A percentile compares a stretch with the other conserved stretches of the same genome.
Conservation (phyloP, 2,888 invertebrate genomes). For the Acronicta leporina region DNA sequence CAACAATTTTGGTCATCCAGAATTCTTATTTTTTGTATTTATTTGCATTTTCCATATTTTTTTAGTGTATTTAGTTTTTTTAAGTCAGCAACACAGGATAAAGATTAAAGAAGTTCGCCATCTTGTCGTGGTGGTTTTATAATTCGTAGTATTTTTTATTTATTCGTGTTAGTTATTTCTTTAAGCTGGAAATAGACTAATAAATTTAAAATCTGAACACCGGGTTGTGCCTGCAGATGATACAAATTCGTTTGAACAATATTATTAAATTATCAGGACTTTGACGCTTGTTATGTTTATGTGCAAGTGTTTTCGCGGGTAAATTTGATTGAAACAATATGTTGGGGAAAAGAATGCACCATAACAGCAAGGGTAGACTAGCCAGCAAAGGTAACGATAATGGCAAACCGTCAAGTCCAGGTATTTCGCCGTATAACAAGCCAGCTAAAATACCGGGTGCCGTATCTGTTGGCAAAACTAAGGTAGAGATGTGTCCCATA, state of each 20-base stretch:
- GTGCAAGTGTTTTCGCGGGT: constrained; percentile 74
- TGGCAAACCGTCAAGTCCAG: constrained; percentile 86
- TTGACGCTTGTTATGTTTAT: constrained; percentile 56
- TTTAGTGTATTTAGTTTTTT: no score
- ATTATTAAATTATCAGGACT: constrained; percentile 10
- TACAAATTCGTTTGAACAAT: constrained; percentile 21
- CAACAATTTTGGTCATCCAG: no score
- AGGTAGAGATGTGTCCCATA: constrained; percentile 84
- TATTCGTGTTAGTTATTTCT: constrained; percentile 46
- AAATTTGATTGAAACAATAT: constrained; percentile 76
- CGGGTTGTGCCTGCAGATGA: constrained; percentile 38
- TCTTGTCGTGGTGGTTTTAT: constrained; percentile 63
- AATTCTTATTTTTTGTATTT: no score
- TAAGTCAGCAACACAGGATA: no score
- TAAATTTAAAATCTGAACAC: constrained; percentile 22
- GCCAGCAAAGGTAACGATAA: constrained; percentile 86
- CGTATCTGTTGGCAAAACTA: constrained; percentile 80
- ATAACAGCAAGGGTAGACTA: constrained; percentile 85
- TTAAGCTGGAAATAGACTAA: constrained; percentile 25
- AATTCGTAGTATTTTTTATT: constrained; percentile 50
- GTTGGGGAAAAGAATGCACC: constrained; percentile 87
- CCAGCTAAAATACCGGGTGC: constrained; percentile 83
- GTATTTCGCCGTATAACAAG: constrained; percentile 83
- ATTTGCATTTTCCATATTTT: no score
- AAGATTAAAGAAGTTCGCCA: constrained; percentile 64